Conservation (phyloP, 2,113 vertebrate species). For the rabbit (Oryctolagus cuniculus) region DNA sequence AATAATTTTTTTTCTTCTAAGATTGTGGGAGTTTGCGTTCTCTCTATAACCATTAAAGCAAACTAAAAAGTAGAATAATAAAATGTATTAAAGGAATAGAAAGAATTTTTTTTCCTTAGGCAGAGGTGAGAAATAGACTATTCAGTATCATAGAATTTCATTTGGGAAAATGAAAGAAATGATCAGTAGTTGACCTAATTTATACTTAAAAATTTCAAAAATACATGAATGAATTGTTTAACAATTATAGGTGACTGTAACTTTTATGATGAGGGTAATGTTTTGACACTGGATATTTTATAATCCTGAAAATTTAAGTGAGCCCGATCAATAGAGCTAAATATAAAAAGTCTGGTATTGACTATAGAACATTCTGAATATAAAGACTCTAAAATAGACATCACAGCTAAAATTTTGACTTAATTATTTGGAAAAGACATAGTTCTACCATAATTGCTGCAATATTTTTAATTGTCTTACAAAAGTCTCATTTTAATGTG, state of each 20-base stretch:
- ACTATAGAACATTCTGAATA: slow-evolving; percentile 69
- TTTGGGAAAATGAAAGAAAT: slow-evolving; percentile 49
- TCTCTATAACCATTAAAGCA: slow-evolving; percentile 37
- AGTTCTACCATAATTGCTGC: neutral
- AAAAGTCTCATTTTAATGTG: slow-evolving; percentile 29
- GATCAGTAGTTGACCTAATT: neutral
- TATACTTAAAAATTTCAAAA: slow-evolving; percentile 68
- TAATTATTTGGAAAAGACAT: slow-evolving; percentile 19
- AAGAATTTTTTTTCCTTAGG: slow-evolving; percentile 24
- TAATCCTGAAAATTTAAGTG: slow-evolving; percentile 74
- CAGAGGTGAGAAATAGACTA: slow-evolving; percentile 7
- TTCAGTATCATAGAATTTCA: neutral
- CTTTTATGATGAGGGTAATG: slow-evolving; percentile 59
- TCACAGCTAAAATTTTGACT: slow-evolving; percentile 59
- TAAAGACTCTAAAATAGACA: slow-evolving; percentile 57
- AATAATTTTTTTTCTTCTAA: neutral
- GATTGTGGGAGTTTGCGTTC: neutral
- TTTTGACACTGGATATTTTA: slow-evolving; percentile 59
- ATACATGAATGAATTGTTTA: slow-evolving; percentile 65
- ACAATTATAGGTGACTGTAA: slow-evolving; percentile 37
- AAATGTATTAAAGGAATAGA: slow-evolving; percentile 23
- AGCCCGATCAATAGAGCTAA: slow-evolving; percentile 63
- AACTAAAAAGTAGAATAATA: slow-evolving; percentile 30
- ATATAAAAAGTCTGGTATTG: slow-evolving; percentile 60
- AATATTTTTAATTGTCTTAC: slow-evolving; percentile 7